Percentiles rank a stretch among this genome's conserved stretches.
Conservation (phyloP, 2,113 vertebrate genomes). For the Harpagus bidentatus region DNA sequence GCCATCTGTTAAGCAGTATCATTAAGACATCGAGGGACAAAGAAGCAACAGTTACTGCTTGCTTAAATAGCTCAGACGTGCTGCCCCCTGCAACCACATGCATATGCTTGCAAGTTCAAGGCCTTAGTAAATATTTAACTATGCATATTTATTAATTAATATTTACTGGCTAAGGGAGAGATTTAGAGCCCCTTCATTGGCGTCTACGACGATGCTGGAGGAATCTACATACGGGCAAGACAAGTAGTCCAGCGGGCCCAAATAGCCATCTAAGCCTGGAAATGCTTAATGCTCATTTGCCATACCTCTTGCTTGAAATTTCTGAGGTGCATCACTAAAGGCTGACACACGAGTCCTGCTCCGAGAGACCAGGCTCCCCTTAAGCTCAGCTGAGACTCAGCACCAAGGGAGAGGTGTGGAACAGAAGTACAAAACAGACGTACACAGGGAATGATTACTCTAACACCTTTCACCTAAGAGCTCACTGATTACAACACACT, state of each 20-base stretch:
- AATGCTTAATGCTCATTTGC: background rate
- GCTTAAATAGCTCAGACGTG: background rate
- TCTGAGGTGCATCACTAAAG: background rate
- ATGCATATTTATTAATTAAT: background rate
- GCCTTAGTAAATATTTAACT: background rate
- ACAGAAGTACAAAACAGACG: background rate
- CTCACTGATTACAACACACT: background rate
- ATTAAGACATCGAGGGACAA: constrained; percentile 22
- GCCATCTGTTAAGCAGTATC: constrained; percentile 46
- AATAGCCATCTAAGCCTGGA: background rate
- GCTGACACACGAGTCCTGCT: background rate
- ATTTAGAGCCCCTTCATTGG: background rate
- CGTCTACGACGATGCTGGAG: background rate
- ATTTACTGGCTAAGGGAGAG: background rate
- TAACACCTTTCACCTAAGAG: background rate
- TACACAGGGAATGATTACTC: background rate
- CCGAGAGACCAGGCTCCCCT: background rate
- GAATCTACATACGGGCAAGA: background rate
- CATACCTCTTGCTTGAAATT: background rate
- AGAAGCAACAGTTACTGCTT: constrained; percentile 3
- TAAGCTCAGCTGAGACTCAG: background rate
- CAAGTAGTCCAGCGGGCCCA: background rate
- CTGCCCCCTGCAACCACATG: background rate
- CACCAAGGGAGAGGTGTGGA: background rate
- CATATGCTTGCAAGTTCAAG: background rate